Base-by-base conservation (phyloP, 2,888 invertebrate genomes). In the Lasioglossum lativentre region DNA sequence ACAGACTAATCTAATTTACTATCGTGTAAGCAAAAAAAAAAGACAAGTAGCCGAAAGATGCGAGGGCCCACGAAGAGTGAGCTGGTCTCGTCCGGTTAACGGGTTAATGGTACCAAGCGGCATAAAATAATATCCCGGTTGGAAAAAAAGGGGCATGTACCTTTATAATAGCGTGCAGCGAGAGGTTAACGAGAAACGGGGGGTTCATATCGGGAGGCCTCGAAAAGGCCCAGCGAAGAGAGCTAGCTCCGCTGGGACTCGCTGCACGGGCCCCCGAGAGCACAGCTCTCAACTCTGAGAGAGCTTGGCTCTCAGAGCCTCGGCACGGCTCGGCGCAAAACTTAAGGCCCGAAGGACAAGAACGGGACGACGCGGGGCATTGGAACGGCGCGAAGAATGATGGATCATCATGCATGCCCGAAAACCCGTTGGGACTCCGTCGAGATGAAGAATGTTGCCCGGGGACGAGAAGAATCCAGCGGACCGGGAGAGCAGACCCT, bases 391-490 rank as follows among this genome's bases (percentile, higher is more conserved):
- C 89, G 91, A 92, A 90, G 92, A 91, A 92, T 92, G 91, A 92
- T 92, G 92, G 92, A 92, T 92, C 91, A 87, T 90, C 91, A 82
- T 91, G 92, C 90, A 90, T 90, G 92, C 90, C 91, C 89, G 90
- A 91, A 91, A 91, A 91, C 92, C 89, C 91, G 91, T 91, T 88
- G 91, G 89, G 92, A 82, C 89, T 88, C 87, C 82, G 75, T 73
- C 79, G 88, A 89, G 92, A 92, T 90, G 90, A 92, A 92, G 91
- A 92, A 92, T 92, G 91, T 86, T 91, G 89, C 80, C 90, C 80
- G 85, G 77, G 78, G 80, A 82, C 72, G 86, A 80, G 86, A 86
- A 85, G 86, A 88, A 88, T 81, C 78, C 83, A 76, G 72, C 86
- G 75, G 52, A 71, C 66, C 83, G 74, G 59, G 83, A 74, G 84